Conservation (phyloP, 2,797 vertebrate genomes). For the Gymnothorax reevesii region DNA sequence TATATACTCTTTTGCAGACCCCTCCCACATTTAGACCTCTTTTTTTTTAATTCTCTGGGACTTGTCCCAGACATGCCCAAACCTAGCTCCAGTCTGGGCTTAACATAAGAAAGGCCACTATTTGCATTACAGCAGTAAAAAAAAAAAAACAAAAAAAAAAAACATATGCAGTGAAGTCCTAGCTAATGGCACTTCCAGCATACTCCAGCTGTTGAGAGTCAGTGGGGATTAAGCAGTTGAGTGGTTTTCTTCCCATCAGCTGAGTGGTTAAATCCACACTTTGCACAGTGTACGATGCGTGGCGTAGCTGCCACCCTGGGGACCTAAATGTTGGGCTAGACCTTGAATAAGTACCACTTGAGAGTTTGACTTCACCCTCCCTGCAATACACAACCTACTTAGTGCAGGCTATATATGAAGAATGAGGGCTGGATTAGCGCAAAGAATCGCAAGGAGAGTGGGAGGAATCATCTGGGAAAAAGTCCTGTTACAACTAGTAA, state of each 20-base stretch:
- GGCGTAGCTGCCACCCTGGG: not conserved
- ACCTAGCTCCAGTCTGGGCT: too few relatives aligned
- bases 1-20: too few relatives aligned
- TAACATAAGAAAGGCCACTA: too few relatives aligned
- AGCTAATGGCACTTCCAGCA: not conserved
- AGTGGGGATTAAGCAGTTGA: not conserved
- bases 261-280: not conserved
- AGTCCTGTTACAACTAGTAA: too few relatives aligned
- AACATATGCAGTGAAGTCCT: not conserved
- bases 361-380: not conserved
- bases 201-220: not conserved
- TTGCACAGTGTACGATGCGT: not conserved
- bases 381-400: not conserved
- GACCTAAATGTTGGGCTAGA: not conserved
- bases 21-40: too few relatives aligned
- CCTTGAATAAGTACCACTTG: slow-evolving; percentile 14
- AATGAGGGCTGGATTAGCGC: not conserved
- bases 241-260: not conserved
- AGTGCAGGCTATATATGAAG: not conserved
- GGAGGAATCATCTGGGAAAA: slow-evolving; percentile 7
- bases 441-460: not conserved
- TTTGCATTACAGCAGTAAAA: too few relatives aligned
- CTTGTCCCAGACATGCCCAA: too few relatives aligned
- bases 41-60: too few relatives aligned
- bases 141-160: not conserved